Evolutionary conservation across 2,888 invertebrate species (phyloP).

Genomic region (Aleiodes testaceus): DNA sequence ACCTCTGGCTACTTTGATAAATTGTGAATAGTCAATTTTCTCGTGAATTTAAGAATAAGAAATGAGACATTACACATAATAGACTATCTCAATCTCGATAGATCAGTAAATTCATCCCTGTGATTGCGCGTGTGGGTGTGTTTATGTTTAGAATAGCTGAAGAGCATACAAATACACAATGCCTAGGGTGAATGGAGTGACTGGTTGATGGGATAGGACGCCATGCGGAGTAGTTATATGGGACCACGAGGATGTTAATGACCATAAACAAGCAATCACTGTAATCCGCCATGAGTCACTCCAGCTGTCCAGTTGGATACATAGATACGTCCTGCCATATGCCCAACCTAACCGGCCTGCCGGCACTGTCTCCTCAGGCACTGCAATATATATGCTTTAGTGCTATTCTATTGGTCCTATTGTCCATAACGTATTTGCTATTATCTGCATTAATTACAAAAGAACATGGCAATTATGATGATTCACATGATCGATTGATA

Average conservation of each 20-base stretch:
- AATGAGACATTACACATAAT: no score
- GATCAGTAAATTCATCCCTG: no score
- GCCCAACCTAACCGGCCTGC: conserved; percentile 62
- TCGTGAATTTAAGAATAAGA: no score
- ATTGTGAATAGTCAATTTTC: no score
- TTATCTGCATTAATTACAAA: conserved; percentile 39
- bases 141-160: conserved; percentile 22
- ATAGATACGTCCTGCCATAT: conserved; percentile 70
- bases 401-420: conserved; percentile 24
- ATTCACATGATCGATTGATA: background rate
- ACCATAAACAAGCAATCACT: conserved; percentile 73
- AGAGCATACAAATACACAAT: conserved; percentile 32
- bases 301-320: conserved; percentile 68
- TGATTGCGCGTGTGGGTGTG: conserved; percentile 16
- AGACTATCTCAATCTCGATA: no score
- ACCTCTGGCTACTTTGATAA: no score
- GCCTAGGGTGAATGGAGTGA: conserved; percentile 40
- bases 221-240: conserved; percentile 68
- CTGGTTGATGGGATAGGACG: conserved; percentile 65
- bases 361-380: conserved; percentile 38
- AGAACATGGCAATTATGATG: conserved; percentile 39
- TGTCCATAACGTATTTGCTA: conserved; percentile 2
- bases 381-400: conserved; percentile 9
- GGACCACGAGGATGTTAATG: conserved; percentile 72
- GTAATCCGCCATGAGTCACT: conserved; percentile 73